Conservation (phyloP, 2,888 invertebrate genomes). For the Sinelater perroti region DNA sequence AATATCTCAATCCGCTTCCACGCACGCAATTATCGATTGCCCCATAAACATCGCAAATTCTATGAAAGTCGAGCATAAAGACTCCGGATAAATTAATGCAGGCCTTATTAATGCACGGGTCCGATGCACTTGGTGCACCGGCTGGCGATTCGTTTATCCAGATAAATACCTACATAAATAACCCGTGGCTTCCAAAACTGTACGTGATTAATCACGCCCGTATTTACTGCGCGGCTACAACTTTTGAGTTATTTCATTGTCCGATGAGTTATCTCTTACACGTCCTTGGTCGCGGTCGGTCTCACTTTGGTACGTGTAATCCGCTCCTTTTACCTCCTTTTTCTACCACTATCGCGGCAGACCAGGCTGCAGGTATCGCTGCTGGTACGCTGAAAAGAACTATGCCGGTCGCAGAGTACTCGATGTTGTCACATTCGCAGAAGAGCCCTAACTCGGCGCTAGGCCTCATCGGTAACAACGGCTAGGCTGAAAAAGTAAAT, state of each 20-base stretch:
- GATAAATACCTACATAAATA: constrained; percentile 56
- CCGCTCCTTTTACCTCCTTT: constrained; percentile 40
- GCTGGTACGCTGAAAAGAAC: constrained; percentile 34
- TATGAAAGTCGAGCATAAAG: constrained; percentile 52
- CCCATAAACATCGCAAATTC: constrained; percentile 54
- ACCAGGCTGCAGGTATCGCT: constrained; percentile 40
- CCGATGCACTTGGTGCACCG: constrained; percentile 45
- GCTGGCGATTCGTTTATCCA: constrained; percentile 51
- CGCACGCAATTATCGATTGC: constrained; percentile 58
- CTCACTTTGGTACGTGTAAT: constrained; percentile 38
- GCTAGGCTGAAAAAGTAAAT: constrained; percentile 5
- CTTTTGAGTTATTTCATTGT: constrained; percentile 55
- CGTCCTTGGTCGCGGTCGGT: constrained; percentile 35
- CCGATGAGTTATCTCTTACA: constrained; percentile 52
- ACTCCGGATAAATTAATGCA: constrained; percentile 53
- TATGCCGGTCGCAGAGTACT: constrained; percentile 6
- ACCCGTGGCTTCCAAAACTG: constrained; percentile 55
- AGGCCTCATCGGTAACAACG: constrained; percentile 2
- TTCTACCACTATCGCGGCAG: constrained; percentile 33
- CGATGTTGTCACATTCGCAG: constrained; percentile 23
- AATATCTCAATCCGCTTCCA: constrained; percentile 58
- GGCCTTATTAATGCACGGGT: constrained; percentile 53
- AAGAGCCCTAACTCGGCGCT: constrained; percentile 14
- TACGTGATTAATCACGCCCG: constrained; percentile 56
- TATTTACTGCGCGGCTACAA: constrained; percentile 52